Evolutionary conservation across 1,140 invertebrate species (phyloP), one percentile per base, ranked within the genome.

Genomic region (Trichoplusia ni): DNA sequence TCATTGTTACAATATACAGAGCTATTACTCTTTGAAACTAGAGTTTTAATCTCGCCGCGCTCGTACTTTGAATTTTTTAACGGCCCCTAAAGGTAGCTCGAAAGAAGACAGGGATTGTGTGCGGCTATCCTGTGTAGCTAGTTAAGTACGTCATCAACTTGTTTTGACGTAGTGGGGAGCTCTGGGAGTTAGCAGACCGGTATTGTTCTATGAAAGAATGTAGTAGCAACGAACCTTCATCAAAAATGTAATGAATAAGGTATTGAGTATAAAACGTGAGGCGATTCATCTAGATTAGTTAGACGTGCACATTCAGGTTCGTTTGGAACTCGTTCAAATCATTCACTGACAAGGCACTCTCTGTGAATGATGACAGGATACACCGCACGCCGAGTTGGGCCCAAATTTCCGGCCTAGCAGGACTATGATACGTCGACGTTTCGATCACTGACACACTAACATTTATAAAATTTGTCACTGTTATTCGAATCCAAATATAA

Each of bases 1-100:
- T 31, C 44, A 44, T 64, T 64, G 63, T 40, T 60, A 51, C n/a
- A 51, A 60, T 47, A 47, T 40, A 47, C 27, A 31, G 37, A 27
- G 2, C 11, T 33, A 46, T 37, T 60, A 60, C 25, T 60, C 31
- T 25, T 23, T 60, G 25, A 35, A 60, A 35, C 56, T 59, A 47
- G 8, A 60, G n/a, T 35, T 47, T n/a, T 47, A 35, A 60, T 60
- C 56, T 35, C 2, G 11, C 7, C 35, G 56, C 56, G 27, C 29
- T 35, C 8, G 6, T 46, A 4, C 25, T 46, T 60, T 51, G 44
- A 19, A 60, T 31, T 46, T 47, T 60, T 60, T 60, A 47, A 60
- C 31, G 29, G 42, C 23, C 40, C 29, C 27, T 25, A 6, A 47
- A 47, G 56, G 18, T 9, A 27, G 13, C 8, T 5, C 2, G 25